Conservation (phyloP, 2,113 vertebrate species). For the Sinocyclocheilus maitianheensis region DNA sequence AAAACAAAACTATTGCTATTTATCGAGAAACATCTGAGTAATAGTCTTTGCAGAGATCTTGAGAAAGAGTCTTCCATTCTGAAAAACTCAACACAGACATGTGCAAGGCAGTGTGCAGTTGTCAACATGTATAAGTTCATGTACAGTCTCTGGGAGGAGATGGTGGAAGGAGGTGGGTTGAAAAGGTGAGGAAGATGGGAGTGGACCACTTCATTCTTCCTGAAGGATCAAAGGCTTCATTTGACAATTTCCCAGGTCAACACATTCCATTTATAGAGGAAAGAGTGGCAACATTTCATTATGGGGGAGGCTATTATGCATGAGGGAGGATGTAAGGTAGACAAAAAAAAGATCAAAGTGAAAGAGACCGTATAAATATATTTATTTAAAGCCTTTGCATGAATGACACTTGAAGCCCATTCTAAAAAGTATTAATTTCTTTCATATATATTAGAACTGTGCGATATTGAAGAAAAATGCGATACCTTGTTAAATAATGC, state of each 20-base stretch:
- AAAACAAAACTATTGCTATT: background rate
- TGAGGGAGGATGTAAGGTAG: background rate
- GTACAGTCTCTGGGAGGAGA: background rate
- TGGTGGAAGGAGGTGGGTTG: background rate
- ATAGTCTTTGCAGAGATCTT: background rate
- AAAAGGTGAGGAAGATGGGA: constrained; percentile 19
- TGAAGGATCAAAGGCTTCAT: constrained; percentile 43
- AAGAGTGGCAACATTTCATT: constrained; percentile 12
- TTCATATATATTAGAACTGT: too few species aligned
- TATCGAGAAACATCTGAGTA: background rate
- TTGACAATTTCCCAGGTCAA: constrained; percentile 44
- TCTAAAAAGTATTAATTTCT: too few species aligned
- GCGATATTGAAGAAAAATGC: too few species aligned
- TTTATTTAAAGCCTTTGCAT: too few species aligned
- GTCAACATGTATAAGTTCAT: constrained; percentile 25
- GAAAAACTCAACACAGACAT: background rate
- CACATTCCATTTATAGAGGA: constrained; percentile 49
- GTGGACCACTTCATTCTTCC: constrained; percentile 39
- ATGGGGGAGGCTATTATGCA: background rate
- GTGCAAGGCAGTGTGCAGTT: constrained; percentile 23
- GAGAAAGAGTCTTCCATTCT: background rate
- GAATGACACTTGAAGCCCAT: too few species aligned
- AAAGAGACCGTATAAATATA: background rate
- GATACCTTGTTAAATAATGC: too few species aligned
- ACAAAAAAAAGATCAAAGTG: background rate